Conservation (phyloP, 2,797 vertebrate species). For the Paguma larvata region DNA sequence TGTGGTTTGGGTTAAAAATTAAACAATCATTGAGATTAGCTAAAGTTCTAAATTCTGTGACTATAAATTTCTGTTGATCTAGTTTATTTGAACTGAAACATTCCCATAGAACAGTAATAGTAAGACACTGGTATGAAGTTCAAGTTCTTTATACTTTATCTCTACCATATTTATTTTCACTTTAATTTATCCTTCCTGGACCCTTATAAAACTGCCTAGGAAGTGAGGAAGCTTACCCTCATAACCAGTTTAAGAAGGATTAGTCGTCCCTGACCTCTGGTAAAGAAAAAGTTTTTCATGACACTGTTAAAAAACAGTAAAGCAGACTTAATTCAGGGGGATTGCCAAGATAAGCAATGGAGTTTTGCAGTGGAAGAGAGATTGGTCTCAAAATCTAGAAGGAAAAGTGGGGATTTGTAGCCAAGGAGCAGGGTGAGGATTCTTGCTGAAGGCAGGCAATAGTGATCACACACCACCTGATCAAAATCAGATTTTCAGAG, state of each 20-base stretch:
- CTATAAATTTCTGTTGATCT: background rate
- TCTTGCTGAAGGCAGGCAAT: background rate
- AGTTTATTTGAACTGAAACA: constrained; percentile 19
- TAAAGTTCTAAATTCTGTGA: background rate
- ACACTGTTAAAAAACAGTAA: background rate
- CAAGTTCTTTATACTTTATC: background rate
- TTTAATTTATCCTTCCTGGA: background rate
- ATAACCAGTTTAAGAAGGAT: background rate
- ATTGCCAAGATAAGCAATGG: background rate
- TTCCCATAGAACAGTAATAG: background rate
- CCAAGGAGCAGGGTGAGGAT: background rate
- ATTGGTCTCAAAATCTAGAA: background rate
- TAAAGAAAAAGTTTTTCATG: background rate
- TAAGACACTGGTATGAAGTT: background rate
- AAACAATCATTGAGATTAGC: background rate
- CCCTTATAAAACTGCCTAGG: background rate
- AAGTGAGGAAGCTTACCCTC: background rate
- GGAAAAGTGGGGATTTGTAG: background rate
- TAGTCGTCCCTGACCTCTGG: background rate
- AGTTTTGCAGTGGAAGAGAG: background rate
- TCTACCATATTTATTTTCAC: background rate
- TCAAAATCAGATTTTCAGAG: background rate
- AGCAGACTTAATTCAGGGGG: background rate
- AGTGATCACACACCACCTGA: background rate
- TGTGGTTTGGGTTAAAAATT: constrained; percentile 15